Percentiles rank a stretch among this genome's conserved stretches.
These are phyloP conservation scores for Syrista parreyssii DNA, from an alignment of 2,888 invertebrate species.

Conservation along the genomic window DNA sequence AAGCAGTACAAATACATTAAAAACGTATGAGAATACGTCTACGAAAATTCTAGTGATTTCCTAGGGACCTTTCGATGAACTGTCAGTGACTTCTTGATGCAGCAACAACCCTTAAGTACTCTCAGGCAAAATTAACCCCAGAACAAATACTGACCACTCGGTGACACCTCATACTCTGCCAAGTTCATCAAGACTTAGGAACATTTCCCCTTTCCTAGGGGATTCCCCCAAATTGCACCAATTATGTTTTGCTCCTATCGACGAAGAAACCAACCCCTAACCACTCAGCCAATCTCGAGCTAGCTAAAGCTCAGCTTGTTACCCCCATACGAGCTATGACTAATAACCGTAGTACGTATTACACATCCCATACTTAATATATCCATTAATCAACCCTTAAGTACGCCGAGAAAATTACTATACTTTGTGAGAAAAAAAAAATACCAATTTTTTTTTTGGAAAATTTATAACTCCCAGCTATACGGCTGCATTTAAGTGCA, in stretches of 20 bases:
- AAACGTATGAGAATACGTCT: neutral
- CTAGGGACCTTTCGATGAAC: neutral
- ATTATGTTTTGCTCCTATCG: neutral
- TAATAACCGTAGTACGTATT: neutral
- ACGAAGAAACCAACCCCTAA: neutral
- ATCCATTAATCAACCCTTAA: neutral
- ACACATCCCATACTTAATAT: neutral
- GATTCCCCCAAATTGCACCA: neutral
- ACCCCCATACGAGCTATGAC: neutral
- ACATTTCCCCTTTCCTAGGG: neutral
- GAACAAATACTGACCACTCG: neutral
- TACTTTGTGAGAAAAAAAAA: neutral
- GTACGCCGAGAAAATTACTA: neutral
- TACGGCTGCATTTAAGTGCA: neutral
- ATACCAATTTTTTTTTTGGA: neutral
- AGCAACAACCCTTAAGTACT: neutral
- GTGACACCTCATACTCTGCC: neutral
- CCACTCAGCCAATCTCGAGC: neutral
- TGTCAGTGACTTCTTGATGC: neutral
- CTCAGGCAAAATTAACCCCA: neutral
- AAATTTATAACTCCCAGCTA: neutral
- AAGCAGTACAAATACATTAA: neutral
- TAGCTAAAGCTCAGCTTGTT: slow-evolving; percentile 1
- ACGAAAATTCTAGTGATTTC: neutral
- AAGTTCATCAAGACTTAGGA: neutral